Conservation (phyloP, 2,888 invertebrate genomes). For the Eudasyphora cyanicolor region DNA sequence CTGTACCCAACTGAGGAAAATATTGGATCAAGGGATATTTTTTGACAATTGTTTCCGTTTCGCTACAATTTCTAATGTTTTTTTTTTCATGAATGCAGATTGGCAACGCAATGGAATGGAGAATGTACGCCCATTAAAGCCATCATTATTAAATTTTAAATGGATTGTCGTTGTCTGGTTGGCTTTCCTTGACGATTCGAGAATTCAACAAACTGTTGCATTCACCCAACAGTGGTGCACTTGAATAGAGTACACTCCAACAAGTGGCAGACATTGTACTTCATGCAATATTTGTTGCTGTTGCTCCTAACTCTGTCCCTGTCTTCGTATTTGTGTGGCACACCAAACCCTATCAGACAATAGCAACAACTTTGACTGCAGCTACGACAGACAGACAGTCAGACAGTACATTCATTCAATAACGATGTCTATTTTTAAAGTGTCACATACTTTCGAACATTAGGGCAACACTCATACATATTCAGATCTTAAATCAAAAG, state of each 20-base stretch:
- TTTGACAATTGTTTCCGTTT: no score
- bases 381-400: no score
- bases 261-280: conserved; percentile 54
- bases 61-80: no score
- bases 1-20: no score
- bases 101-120: no score
- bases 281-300: conserved; percentile 7
- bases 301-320: background rate
- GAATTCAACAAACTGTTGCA: conserved; percentile 49
- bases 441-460: background rate
- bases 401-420: background rate
- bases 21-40: no score
- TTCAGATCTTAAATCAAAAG: no score
- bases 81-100: no score
- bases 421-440: conserved; percentile 15
- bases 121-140: background rate
- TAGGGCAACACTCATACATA: background rate
- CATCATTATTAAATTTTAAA: background rate
- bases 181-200: background rate
- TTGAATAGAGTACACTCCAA: conserved; percentile 43
- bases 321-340: background rate
- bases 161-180: background rate
- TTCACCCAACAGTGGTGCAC: conserved; percentile 36
- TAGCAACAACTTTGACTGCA: background rate
- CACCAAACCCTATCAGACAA: background rate